Evolutionary conservation across 2,797 vertebrate species (phyloP).

Genomic region (Eleutherodactylus coqui): DNA sequence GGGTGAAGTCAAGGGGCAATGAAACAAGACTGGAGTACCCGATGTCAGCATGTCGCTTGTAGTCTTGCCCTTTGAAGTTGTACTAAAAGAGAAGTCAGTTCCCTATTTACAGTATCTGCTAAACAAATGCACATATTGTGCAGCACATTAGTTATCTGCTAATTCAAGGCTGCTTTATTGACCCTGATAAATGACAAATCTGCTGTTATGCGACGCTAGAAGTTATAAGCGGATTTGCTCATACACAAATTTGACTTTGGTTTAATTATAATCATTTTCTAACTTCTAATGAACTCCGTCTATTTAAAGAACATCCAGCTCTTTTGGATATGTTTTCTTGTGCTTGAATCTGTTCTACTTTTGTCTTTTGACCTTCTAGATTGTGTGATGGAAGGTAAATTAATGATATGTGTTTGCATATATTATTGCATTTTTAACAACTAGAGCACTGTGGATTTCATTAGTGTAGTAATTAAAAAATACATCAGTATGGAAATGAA

Average conservation of each 20-base stretch:
- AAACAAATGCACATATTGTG: background rate
- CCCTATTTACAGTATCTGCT: background rate
- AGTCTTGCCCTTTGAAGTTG: too few relatives aligned
- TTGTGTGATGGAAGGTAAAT: conserved; percentile 43
- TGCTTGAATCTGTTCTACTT: conserved; percentile 42
- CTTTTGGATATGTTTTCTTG: conserved; percentile 18
- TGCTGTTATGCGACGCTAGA: background rate
- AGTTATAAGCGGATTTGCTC: background rate
- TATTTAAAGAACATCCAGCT: conserved; percentile 12
- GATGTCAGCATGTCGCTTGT: too few relatives aligned
- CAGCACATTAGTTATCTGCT: background rate
- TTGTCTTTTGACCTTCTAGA: conserved; percentile 51
- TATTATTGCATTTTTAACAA: conserved; percentile 60
- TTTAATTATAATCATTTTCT: background rate
- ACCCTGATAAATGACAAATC: background rate
- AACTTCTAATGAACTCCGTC: conserved; percentile 4
- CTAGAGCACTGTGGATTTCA: conserved; percentile 53
- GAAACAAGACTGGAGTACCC: too few relatives aligned
- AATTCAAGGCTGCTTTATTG: background rate
- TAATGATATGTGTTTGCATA: conserved; percentile 54
- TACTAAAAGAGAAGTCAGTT: background rate
- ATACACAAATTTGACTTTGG: background rate
- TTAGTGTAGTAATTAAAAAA: conserved; percentile 64
- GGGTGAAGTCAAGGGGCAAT: too few relatives aligned
- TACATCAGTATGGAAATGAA: conserved; percentile 62